Base-by-base conservation (phyloP, 1,140 invertebrate species). In the Drosophila orosa region DNA sequence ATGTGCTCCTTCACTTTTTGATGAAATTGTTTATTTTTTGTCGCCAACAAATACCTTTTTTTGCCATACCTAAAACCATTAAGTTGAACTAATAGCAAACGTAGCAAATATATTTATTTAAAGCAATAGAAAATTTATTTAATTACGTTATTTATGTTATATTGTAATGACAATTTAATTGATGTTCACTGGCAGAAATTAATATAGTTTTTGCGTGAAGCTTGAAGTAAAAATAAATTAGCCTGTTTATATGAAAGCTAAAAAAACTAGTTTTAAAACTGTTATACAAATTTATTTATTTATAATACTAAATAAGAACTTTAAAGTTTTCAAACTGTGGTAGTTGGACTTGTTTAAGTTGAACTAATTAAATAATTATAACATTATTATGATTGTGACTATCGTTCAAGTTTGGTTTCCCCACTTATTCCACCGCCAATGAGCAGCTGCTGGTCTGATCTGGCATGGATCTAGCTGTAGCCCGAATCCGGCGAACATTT, bases 401-500 rank as follows among this genome's bases (percentile, higher is more conserved):
- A 52, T 33, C 13, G 29, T 33, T 0, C 29, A 33, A 5, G 2
- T 22, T 52, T 22, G 3, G n/a, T 19, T 31, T 13, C 6, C 25
- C 10, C 12, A 15, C 25, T 50, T 31, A 27, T 19, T 22, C 25
- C 33, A 67, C 17, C 59, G 19, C 19, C 19, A 39, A 29, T 15
- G 48, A 52, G 2, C 77, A 56, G 44, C 56, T 54, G 58, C 40
- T 40, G 33, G 31, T 33, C n/a, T 45, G 59, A 59, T 40, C 54
- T 59, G 45, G 37, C 48, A 35, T 61, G 33, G 33, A 57, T 22
- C 50, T 52, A 35, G 50, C 17, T 33, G 15, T 55, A 22, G 19
- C 31, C 44, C n/a, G 45, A 50, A 19, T 59, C 57, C 24, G 27
- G 42, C 39, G 22, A 81, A 80, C 45, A 65, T 24, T 22, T 42